Percentiles rank a stretch among this genome's conserved stretches.
Evolutionary conservation across 2,888 invertebrate species (phyloP).

Genomic region (Rhaphigaster nebulosa): DNA sequence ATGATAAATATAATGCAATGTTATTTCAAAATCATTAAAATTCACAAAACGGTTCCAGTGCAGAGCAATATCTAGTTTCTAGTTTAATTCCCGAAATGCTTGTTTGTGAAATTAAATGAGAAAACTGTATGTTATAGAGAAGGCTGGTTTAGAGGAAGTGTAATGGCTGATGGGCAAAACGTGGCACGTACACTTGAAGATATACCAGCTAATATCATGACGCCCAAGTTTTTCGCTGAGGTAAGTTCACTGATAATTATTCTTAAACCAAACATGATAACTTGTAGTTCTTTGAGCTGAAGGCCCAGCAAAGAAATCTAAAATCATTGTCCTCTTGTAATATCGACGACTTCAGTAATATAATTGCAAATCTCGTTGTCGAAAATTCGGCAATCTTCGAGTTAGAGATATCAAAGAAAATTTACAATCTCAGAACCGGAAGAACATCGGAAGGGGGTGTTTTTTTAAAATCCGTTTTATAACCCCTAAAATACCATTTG

Average conservation of each 20-base stretch:
- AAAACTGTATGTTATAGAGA: slow-evolving; percentile 56
- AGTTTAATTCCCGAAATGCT: neutral
- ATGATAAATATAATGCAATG: no score
- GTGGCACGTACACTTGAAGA: slow-evolving; percentile 60
- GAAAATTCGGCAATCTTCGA: no score
- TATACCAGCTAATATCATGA: slow-evolving; percentile 62
- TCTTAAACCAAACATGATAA: neutral
- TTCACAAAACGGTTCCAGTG: neutral
- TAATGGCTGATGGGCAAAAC: slow-evolving; percentile 62
- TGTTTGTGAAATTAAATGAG: neutral
- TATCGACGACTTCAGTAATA: no score
- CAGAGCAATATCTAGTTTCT: neutral
- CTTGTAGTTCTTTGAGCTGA: no score
- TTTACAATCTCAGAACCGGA: no score
- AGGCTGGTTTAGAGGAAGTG: slow-evolving; percentile 59
- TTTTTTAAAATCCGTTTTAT: no score
- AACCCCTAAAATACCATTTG: no score
- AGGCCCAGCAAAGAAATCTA: no score
- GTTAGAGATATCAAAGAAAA: no score
- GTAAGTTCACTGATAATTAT: slow-evolving; percentile 43
- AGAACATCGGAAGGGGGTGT: no score
- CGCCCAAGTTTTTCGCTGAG: slow-evolving; percentile 62
- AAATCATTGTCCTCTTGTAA: no score
- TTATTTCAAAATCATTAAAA: neutral
- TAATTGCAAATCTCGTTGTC: no score